A percentile compares a stretch with the other conserved stretches of the same genome.
Conservation (phyloP, 2,888 invertebrate genomes). For the Biston stratarius region DNA sequence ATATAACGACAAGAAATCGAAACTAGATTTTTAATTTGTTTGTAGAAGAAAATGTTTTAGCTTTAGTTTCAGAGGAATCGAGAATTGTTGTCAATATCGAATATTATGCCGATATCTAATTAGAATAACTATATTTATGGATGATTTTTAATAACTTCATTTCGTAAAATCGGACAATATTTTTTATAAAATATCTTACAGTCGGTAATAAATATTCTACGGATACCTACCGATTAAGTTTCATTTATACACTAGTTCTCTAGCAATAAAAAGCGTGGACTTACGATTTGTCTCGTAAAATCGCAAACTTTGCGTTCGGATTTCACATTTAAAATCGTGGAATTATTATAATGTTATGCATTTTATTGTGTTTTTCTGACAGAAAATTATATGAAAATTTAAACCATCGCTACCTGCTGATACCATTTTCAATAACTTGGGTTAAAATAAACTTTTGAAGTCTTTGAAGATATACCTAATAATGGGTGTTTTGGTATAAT, state of each 20-base stretch:
- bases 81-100: neutral
- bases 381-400: constrained; percentile 26
- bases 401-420: constrained; percentile 33
- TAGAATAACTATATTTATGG: constrained; percentile 21
- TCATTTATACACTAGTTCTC: constrained; percentile 20
- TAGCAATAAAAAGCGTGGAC: constrained; percentile 22
- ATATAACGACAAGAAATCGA: neutral
- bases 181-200: constrained; percentile 20
- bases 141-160: constrained; percentile 22
- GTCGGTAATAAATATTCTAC: constrained; percentile 27
- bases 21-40: neutral
- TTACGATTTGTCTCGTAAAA: constrained; percentile 30
- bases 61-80: neutral
- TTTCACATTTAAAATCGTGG: constrained; percentile 28
- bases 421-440: constrained; percentile 22
- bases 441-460: neutral
- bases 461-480: neutral
- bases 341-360: constrained; percentile 39
- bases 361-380: constrained; percentile 36
- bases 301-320: constrained; percentile 29
- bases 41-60: neutral
- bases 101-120: constrained; percentile 5
- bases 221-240: constrained; percentile 17
- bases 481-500: too few species aligned
- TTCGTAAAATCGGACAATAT: constrained; percentile 25